Conservation (phyloP, 2,888 invertebrate genomes). For the Boloria euphrosyne region DNA sequence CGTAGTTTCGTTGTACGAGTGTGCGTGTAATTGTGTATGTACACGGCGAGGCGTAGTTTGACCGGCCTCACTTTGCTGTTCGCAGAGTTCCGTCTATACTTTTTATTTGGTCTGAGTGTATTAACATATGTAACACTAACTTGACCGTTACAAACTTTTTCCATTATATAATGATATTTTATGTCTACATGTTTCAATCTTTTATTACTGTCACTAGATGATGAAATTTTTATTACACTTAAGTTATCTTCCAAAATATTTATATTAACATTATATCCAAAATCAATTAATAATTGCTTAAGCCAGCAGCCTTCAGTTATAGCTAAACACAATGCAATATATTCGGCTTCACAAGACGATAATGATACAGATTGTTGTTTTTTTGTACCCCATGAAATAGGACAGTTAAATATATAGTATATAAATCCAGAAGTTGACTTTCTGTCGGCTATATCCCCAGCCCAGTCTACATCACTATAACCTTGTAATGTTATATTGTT, state of each 20-base stretch:
- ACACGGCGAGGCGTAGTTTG: no score
- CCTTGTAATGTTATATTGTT: background rate
- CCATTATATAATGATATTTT: background rate
- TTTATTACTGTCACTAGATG: background rate
- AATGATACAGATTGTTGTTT: background rate
- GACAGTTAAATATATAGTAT: background rate
- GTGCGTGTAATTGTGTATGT: no score
- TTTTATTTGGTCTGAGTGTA: no score
- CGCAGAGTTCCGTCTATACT: no score
- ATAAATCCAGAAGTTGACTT: slow-evolving; percentile 1
- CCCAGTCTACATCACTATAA: background rate
- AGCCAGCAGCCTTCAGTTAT: background rate
- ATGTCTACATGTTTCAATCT: background rate
- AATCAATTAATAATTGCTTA: background rate
- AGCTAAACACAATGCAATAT: background rate
- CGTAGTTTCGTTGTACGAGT: no score
- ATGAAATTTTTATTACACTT: slow-evolving; percentile 5
- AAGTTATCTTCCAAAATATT: background rate
- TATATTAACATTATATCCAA: background rate
- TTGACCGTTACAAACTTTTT: slow-evolving; percentile 1
- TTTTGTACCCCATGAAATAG: background rate
- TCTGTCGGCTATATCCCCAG: background rate
- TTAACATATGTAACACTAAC: slow-evolving; percentile 2
- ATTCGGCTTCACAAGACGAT: background rate
- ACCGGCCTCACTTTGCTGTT: no score